Base-by-base conservation (phyloP, 2,113 vertebrate genomes). In the Barnardius zonarius region DNA sequence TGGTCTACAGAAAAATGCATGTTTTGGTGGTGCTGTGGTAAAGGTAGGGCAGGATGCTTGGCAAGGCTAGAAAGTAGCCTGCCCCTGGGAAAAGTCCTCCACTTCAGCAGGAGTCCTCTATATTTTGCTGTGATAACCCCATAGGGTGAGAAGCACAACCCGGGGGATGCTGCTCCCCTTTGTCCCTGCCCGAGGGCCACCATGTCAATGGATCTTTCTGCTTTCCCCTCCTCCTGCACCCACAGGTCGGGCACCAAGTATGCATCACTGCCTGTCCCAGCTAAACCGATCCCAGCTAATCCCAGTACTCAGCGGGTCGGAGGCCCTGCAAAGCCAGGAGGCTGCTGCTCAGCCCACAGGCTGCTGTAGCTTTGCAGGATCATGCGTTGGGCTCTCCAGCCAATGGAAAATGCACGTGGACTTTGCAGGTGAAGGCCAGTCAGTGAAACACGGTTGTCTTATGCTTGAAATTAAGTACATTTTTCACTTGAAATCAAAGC, bases 361-460 rank as follows among this genome's bases (percentile, higher is more conserved):
- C 25, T 41, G 1, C 37, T 0, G 2, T 1, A 25, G 33, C 66
- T 17, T 13, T 31, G 35, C 3, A 12, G 75, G 51, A 6, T 27
- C 3, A 0, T 15, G 3, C 0, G 0, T 1, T 27, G 41, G 9
- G 20, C 0, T 8, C 37, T 20, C 41, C 28, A 16, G 7, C 1
- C 0, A 3, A 6, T 5, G 20, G 41, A 46, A 83, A 89, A 27
- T 9, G 5, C 17, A 33, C 2, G 0, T 0, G 8, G 31, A 17
- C 51, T 68, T 39, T 46, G 41, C 75, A 76, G 44, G 48, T 10
- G 27, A 63, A 79, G 43, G 20, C 27, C 73, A 66, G 28, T 2
- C 37, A 70, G 16, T 3, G 13, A 69, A 74, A 52, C 0, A 0
- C 28, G 6, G 39, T 10, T 77, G 57, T 61, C 83, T 28, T 31